Evolutionary conservation across 2,888 invertebrate genomes (phyloP), one percentile per base, ranked within the genome.

Genomic region (Cheilosia variabilis): DNA sequence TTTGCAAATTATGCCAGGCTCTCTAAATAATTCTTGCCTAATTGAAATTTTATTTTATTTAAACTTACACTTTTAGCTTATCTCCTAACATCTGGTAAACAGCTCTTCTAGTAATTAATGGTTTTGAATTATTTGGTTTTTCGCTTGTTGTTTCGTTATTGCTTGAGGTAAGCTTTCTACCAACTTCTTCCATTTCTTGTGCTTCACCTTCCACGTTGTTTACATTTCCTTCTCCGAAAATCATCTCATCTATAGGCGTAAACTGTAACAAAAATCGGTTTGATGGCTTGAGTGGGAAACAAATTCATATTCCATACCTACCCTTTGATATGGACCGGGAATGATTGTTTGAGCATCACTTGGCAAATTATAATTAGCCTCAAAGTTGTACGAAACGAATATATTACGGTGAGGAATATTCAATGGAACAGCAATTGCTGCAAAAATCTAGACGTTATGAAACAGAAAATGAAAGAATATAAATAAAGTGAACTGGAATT

Each of bases 381-480:
- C 96, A 89, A 96, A 95, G 92, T 96, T 96, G 90, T 95, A 95
- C 0, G 96, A 95, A 31, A 96, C 92, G 88, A 95, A 96, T 24
- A 96, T 94, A 89, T 95, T 95, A 87, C 95, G 94, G 88, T 95
- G 94, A 0, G 95, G 95, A 7, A 95, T 93, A 88, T 95, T 95
- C 19, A 96, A 90, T 0, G 96, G 96, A 34, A 96, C 93, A 0
- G 96, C 95, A 82, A 96, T 92, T 0, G 96, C 96, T 45, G 95
- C 90, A 90, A 96, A 95, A n/a, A 95, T 92, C 96, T 96, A 92
- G n/a, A 93, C 34, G 2, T 63, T 57, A 69, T 7, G 7, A 22
- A 47, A 92, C 24, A 93, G 93, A 1, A 37, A 47, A 34, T 37
- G 24, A 41, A 24, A 10, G 19, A 24, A 13, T 5, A 31, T 31